These are phyloP conservation scores for Eulemur macaco DNA, from an alignment of 2,113 vertebrate species.

Conservation along the genomic window DNA sequence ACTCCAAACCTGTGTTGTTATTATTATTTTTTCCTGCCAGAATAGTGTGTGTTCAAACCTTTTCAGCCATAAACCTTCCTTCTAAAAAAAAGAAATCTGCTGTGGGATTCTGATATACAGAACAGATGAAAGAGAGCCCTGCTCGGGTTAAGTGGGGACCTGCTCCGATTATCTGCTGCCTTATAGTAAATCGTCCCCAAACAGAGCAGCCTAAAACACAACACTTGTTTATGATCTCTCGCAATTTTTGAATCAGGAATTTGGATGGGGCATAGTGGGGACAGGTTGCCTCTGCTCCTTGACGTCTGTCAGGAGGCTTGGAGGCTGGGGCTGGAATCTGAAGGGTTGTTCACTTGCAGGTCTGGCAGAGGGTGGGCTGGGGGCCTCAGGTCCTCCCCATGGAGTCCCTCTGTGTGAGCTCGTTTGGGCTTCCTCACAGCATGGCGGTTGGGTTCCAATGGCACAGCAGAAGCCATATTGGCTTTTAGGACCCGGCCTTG, in stretches of 20 bases:
- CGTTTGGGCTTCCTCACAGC: background rate
- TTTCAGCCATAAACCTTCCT: background rate
- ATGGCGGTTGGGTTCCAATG: background rate
- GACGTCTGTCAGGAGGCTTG: background rate
- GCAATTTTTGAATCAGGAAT: background rate
- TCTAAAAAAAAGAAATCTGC: background rate
- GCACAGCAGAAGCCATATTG: background rate
- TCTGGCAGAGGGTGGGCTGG: background rate
- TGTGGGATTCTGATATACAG: background rate
- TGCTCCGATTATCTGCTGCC: background rate
- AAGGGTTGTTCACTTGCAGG: background rate
- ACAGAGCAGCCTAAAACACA: background rate
- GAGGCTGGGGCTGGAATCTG: background rate
- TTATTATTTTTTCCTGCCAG: background rate
- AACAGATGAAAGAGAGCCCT: background rate
- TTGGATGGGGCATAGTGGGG: accelerated
- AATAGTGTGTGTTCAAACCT: background rate
- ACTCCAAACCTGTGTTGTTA: background rate
- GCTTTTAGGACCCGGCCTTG: background rate
- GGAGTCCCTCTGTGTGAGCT: background rate
- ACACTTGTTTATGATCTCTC: accelerated
- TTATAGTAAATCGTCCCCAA: background rate
- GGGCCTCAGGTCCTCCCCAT: background rate
- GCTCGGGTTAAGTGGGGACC: background rate
- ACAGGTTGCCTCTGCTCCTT: background rate